These are phyloP conservation scores for Amblyopsis hoosieri DNA, from an alignment of 2,797 vertebrate genomes.

Conservation along the genomic window DNA sequence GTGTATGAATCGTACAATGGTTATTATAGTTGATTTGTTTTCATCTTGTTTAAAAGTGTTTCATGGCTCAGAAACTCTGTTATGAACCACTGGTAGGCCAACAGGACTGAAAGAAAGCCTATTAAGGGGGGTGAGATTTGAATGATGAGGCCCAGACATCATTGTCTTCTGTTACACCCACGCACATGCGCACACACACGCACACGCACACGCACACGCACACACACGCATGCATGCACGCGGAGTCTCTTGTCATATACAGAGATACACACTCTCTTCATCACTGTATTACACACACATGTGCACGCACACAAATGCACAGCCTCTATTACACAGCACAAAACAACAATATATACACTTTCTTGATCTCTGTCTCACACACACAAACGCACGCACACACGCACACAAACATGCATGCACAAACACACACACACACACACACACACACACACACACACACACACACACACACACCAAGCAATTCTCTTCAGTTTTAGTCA, in stretches of 20 bases:
- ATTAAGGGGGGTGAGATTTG: too few relatives aligned
- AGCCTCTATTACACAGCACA: too few relatives aligned
- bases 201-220: conserved; percentile 14
- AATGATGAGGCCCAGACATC: conserved; percentile 26
- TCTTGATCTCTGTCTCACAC: conserved; percentile 33
- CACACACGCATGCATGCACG: too few relatives aligned
- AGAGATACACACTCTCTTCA: too few relatives aligned
- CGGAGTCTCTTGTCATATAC: too few relatives aligned
- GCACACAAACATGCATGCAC: conserved; percentile 24
- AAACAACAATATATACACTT: too few relatives aligned
- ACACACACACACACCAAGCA: conserved; percentile 6
- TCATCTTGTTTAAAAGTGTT: too few relatives aligned
- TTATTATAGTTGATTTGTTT: too few relatives aligned
- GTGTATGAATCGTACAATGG: too few relatives aligned
- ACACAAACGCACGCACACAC: conserved; percentile 23
- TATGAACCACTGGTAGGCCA: too few relatives aligned
- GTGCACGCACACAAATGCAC: conserved; percentile 18
- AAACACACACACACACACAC: conserved; percentile 16
- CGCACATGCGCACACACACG: conserved; percentile 5
- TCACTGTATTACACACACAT: conserved; percentile 14
- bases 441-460: conserved; percentile 11
- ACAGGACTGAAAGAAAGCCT: too few relatives aligned
- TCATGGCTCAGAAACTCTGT: too few relatives aligned
- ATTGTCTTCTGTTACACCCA: conserved; percentile 51
- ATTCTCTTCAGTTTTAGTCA: conserved; percentile 36